Percentiles rank a stretch among this genome's conserved stretches.
phyloP scores from a whole-genome alignment of 2,888 invertebrate genomes.

The Morinoia aosen region DNA sequence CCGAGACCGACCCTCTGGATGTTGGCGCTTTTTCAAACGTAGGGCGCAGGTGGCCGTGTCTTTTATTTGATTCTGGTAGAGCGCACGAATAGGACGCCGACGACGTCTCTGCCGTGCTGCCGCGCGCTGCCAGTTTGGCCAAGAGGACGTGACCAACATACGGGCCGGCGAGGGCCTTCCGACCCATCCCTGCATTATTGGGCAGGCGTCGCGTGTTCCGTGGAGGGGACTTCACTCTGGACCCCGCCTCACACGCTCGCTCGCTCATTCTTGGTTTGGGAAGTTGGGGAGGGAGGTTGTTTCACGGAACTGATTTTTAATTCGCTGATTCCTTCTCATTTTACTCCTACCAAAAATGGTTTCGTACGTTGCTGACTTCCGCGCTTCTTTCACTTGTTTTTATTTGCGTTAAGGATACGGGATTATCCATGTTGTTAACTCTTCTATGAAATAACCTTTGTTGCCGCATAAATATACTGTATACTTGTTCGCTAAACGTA shows the following conservation, averaged over 20 bases:
- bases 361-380: too few species aligned
- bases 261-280: neutral
- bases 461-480: neutral
- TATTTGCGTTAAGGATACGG: too few species aligned
- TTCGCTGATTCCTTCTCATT: neutral
- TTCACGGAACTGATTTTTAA: neutral
- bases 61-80: slow-evolving; percentile 39
- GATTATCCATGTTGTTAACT: too few species aligned
- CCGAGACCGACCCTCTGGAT: neutral
- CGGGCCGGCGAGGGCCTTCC: neutral
- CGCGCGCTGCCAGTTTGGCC: slow-evolving; percentile 25
- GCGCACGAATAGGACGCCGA: neutral
- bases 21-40: neutral
- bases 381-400: too few species aligned
- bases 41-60: slow-evolving; percentile 21
- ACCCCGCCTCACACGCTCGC: neutral
- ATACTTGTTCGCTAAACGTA: neutral
- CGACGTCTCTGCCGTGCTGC: neutral
- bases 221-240: neutral
- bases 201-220: neutral
- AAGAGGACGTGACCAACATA: slow-evolving; percentile 28
- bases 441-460: neutral
- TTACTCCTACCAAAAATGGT: too few species aligned
- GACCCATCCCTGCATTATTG: neutral
- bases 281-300: neutral